Evolutionary conservation across 2,113 vertebrate genomes (phyloP), one percentile per base, ranked within the genome.

Genomic region (Pholis gunnellus): DNA sequence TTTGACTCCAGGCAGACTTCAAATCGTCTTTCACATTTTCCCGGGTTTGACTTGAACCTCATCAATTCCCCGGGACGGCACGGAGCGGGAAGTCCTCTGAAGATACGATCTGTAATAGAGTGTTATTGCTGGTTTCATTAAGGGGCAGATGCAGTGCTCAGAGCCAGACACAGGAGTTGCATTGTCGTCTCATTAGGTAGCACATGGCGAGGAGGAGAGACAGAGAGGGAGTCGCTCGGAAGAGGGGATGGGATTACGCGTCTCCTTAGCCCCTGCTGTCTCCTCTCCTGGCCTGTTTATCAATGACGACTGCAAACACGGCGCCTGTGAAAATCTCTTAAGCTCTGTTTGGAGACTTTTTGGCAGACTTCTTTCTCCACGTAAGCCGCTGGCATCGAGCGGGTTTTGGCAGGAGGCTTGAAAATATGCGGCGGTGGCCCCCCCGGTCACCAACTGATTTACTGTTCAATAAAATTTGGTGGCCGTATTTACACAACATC

Each of bases 261-360:
- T 91, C 81, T 92, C 82, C 84, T 85, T 13, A 82, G 83, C 83
- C 68, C 90, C 86, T 86, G 87, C 92, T 86, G 90, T 90, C 87
- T 88, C 87, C 78, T 89, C 89, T 89, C 75, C 86, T 82, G 78
- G 78, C 88, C 78, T 85, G 82, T 88, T 93, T 88, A 88, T 88
- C 87, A 75, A 88, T 82, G 79, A 89, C 78, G 85, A 78, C 87
- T 72, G 84, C 82, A 89, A 85, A 89, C 78, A 85, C 57, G 48
- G 27, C 34, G 83, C 83, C 76, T 63, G 22, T 65, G 73, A 82
- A 29, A 87, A 88, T 81, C 72, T 88, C 82, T 84, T 83, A 85
- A 85, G 84, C 85, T 85, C 67, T 38, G 70, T 74, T 88, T 78
- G 72, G 67, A 89, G 79, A 91, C 81, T 81, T 76, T 34, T 72